These are phyloP conservation scores for Meles meles DNA, from an alignment of 2,113 vertebrate genomes.

Conservation along the genomic window DNA sequence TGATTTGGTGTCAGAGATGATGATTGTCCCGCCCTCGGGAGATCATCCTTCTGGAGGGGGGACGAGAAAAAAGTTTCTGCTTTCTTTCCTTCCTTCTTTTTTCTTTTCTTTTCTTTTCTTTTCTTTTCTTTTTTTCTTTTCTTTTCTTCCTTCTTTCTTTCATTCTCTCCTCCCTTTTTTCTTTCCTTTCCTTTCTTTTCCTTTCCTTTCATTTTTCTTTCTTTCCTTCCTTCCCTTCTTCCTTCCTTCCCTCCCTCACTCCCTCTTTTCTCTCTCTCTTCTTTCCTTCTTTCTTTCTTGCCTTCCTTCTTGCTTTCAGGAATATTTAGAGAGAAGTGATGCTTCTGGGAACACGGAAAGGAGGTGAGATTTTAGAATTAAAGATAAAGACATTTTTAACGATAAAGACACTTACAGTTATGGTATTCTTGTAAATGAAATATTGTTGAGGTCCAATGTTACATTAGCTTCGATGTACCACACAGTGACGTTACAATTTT, in stretches of 20 bases:
- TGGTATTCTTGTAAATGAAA: background rate
- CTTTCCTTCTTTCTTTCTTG: no score
- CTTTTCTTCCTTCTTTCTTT: background rate
- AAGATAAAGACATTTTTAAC: no score
- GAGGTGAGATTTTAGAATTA: background rate
- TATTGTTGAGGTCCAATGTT: background rate
- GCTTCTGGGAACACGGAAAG: background rate
- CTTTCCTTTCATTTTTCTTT: background rate
- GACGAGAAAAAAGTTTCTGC: background rate
- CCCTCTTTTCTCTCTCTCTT: no score
- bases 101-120: background rate
- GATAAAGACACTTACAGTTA: background rate
- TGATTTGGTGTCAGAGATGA: accelerated
- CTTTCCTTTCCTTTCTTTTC: no score
- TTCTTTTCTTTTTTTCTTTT: background rate
- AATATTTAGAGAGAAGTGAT: background rate
- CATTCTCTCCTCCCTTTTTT: accelerated
- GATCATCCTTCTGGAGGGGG: accelerated
- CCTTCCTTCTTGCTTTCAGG: background rate
- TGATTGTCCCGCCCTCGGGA: background rate
- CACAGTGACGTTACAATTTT: background rate
- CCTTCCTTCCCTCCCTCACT: no score
- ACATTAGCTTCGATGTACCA: background rate
- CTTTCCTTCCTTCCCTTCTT: no score
- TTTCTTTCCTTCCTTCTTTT: background rate